Conservation (phyloP, 2,797 vertebrate genomes). For the Rhinophrynus dorsalis region DNA sequence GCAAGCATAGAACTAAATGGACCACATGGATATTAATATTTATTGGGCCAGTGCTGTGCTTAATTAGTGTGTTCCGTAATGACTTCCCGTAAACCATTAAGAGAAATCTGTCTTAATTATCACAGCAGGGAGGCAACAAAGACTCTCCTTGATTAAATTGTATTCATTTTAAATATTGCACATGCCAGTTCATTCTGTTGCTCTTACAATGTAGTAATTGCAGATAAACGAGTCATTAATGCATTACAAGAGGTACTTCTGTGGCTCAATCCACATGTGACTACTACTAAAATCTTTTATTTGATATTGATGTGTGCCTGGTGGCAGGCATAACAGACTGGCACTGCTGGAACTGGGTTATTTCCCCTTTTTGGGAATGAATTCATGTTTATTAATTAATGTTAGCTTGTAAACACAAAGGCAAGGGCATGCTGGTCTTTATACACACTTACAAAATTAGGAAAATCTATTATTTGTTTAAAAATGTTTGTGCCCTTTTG, state of each 20-base stretch:
- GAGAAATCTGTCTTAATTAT: constrained; percentile 44
- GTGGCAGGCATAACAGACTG: not conserved
- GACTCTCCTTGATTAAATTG: constrained; percentile 34
- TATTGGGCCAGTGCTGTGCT: constrained; percentile 47
- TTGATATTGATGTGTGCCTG: not conserved
- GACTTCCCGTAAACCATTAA: constrained; percentile 38
- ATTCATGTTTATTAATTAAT: too few species aligned
- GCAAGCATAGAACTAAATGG: not conserved
- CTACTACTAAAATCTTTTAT: not conserved
- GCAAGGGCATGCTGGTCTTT: too few species aligned
- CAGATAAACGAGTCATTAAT: not conserved
- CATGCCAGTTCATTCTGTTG: constrained; percentile 7
- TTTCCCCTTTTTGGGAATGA: too few species aligned
- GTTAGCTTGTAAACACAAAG: too few species aligned
- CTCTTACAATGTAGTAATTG: not conserved
- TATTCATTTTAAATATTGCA: constrained; percentile 19
- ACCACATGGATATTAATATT: constrained; percentile 47
- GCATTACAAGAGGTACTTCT: not conserved
- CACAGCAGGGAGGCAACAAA: constrained; percentile 24
- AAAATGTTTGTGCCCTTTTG: too few species aligned
- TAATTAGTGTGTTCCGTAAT: constrained; percentile 45
- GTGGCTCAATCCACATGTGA: not conserved
- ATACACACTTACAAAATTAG: too few species aligned
- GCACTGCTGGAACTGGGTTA: too few species aligned
- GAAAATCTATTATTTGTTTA: too few species aligned